phyloP scores from a whole-genome alignment of 2,797 vertebrate species.

The Poecilia picta region DNA sequence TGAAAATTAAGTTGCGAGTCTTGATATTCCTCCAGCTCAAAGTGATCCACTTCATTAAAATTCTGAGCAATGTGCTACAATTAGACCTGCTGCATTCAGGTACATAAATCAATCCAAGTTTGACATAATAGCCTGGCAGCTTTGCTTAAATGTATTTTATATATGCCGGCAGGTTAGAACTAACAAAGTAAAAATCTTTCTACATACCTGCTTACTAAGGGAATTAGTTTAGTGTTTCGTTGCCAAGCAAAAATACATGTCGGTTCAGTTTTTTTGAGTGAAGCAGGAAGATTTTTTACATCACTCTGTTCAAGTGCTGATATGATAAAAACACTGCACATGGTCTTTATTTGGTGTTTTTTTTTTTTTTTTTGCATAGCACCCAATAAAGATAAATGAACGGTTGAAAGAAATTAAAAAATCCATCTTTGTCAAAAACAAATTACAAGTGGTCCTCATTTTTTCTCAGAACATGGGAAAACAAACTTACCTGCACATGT shows the following conservation, averaged over 20 bases:
- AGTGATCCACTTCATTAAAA: neutral
- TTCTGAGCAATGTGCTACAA: neutral
- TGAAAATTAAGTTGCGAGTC: neutral
- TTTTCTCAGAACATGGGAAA: neutral
- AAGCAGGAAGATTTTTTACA: neutral
- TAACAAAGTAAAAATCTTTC: neutral
- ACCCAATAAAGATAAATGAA: neutral
- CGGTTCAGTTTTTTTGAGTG: neutral
- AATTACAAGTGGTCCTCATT: neutral
- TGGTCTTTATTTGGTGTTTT: neutral
- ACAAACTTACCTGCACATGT: neutral
- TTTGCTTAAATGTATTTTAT: slow-evolving; percentile 3
- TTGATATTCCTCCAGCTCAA: slow-evolving; percentile 5
- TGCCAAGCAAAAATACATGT: neutral
- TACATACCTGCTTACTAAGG: neutral
- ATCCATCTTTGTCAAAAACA: neutral
- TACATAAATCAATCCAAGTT: slow-evolving; percentile 4
- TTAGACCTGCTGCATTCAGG: neutral
- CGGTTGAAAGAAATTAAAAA: neutral
- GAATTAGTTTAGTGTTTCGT: neutral
- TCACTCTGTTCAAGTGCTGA: neutral
- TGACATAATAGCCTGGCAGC: neutral
- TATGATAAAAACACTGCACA: neutral
- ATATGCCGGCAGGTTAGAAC: neutral
- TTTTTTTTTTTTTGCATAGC: too few species aligned